phyloP scores from a whole-genome alignment of 2,888 invertebrate species.

The Ryuthela nishihirai region DNA sequence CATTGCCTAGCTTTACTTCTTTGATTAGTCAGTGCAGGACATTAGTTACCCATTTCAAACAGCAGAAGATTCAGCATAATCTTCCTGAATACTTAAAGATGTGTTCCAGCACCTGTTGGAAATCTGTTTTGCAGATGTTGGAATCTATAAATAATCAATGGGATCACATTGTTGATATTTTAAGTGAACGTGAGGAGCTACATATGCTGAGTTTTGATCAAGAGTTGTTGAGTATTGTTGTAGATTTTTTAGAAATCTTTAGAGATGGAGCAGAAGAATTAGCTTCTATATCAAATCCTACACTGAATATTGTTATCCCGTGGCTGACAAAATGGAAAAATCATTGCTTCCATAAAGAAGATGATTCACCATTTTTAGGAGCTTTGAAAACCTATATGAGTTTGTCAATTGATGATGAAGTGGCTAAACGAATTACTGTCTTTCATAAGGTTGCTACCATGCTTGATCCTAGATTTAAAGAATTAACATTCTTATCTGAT shows the following conservation, averaged over 20 bases:
- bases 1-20: constrained; percentile 30
- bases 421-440: constrained; percentile 27
- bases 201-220: constrained; percentile 24
- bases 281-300: constrained; percentile 21
- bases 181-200: constrained; percentile 16
- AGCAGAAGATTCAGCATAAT: constrained; percentile 24
- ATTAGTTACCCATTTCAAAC: constrained; percentile 27
- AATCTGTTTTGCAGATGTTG: constrained; percentile 24
- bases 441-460: constrained; percentile 28
- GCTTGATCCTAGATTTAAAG: constrained; percentile 29
- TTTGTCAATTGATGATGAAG: constrained; percentile 27
- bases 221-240: constrained; percentile 22
- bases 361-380: constrained; percentile 26
- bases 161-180: constrained; percentile 25
- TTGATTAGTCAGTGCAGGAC: constrained; percentile 25
- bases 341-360: constrained; percentile 26
- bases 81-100: constrained; percentile 21
- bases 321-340: constrained; percentile 33
- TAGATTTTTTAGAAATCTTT: constrained; percentile 32
- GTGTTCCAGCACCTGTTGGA: constrained; percentile 30
- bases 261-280: constrained; percentile 24
- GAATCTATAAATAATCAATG: constrained; percentile 32
- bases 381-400: constrained; percentile 29
- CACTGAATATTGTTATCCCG: constrained; percentile 27
- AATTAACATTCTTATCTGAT: constrained; percentile 17